Conservation (phyloP, 1,140 invertebrate genomes). For the Drosophila pseudoananassae region DNA sequence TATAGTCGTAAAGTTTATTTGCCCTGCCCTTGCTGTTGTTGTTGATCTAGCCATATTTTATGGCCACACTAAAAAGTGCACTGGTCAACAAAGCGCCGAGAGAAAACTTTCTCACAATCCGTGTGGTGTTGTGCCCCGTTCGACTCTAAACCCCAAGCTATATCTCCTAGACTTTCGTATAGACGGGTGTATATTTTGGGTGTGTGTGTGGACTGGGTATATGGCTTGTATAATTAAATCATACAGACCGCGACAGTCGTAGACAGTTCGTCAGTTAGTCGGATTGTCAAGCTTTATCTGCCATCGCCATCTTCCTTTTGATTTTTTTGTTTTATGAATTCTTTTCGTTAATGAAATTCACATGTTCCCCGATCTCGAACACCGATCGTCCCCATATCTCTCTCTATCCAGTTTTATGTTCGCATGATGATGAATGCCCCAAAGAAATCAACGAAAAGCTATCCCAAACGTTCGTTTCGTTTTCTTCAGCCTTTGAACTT, state of each 20-base stretch:
- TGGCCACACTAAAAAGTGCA: conserved; percentile 76
- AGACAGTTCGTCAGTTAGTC: conserved; percentile 41
- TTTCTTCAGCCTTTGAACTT: conserved; percentile 31
- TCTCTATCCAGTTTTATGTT: conserved; percentile 42
- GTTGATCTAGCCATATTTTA: conserved; percentile 61
- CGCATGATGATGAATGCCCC: conserved; percentile 65
- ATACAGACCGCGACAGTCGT: conserved; percentile 44
- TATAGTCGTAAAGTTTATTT: conserved; percentile 80
- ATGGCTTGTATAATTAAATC: conserved; percentile 51
- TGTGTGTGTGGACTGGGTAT: conserved; percentile 27
- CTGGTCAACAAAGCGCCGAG: conserved; percentile 63
- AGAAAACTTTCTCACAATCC: conserved; percentile 72
- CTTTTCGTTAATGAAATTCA: conserved; percentile 72
- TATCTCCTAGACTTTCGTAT: conserved; percentile 11
- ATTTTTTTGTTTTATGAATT: conserved; percentile 51
- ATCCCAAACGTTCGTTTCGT: conserved; percentile 21
- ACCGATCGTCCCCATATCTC: conserved; percentile 36
- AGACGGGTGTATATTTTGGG: conserved; percentile 6
- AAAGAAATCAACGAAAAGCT: conserved; percentile 4
- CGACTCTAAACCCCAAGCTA: not conserved
- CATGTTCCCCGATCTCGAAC: conserved; percentile 58
- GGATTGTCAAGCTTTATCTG: conserved; percentile 55
- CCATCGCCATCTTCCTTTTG: conserved; percentile 57
- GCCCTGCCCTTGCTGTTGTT: conserved; percentile 65
- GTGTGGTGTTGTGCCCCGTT: not conserved